Conservation (phyloP, 2,888 invertebrate species). For the Eupithecia abbreviata region DNA sequence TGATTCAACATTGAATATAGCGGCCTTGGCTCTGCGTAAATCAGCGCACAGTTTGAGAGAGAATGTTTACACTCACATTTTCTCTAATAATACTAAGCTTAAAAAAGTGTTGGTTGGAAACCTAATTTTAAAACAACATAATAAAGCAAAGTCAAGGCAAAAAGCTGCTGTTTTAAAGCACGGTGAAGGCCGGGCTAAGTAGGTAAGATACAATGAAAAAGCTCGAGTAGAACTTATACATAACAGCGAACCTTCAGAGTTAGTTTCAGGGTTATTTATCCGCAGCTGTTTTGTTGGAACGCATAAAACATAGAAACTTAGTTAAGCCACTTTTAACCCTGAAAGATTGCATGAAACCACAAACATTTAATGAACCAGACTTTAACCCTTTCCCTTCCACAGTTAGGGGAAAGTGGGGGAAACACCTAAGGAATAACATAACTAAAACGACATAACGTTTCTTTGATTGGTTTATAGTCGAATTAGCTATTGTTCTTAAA, state of each 20-base stretch:
- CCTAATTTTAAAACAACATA: neutral
- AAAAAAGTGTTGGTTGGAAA: slow-evolving; percentile 37
- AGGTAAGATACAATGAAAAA: slow-evolving; percentile 33
- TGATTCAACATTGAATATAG: neutral
- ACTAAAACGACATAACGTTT: too few relatives aligned
- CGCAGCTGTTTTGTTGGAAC: neutral
- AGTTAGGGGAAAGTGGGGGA: too few relatives aligned
- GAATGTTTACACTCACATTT: too few relatives aligned
- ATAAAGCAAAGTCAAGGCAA: slow-evolving; percentile 7
- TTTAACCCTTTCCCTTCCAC: neutral
- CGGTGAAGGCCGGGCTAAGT: slow-evolving; percentile 25
- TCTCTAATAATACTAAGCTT: too few relatives aligned
- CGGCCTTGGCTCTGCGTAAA: too few relatives aligned
- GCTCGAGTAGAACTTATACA: slow-evolving; percentile 39
- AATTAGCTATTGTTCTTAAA: too few relatives aligned
- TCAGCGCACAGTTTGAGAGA: too few relatives aligned
- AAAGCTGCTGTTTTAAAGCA: slow-evolving; percentile 24
- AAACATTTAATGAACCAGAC: neutral
- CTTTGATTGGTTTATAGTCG: too few relatives aligned
- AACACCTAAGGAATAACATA: too few relatives aligned
- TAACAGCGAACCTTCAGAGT: slow-evolving; percentile 47
- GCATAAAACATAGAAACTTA: neutral
- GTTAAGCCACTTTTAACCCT: neutral
- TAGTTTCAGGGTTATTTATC: slow-evolving; percentile 54
- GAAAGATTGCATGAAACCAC: neutral